A percentile compares a stretch with the other conserved stretches of the same genome.
Conservation (phyloP, 2,888 invertebrate species). For the Psylliodes chrysocephalus region DNA sequence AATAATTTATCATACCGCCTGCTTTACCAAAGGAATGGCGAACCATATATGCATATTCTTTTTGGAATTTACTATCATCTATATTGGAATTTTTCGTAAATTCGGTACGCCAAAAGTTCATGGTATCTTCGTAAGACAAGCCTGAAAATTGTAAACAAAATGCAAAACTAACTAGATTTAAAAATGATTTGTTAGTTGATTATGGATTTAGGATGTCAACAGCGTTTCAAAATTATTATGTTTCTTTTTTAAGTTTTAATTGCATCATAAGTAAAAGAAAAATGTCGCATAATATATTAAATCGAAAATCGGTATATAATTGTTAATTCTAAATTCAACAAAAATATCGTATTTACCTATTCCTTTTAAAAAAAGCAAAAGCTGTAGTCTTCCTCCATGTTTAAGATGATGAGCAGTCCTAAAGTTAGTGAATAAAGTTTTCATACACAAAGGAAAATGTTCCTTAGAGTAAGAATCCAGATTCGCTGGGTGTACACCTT, state of each 20-base stretch:
- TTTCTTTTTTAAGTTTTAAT: no score
- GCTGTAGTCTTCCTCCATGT: slow-evolving; percentile 89
- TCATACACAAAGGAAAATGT: slow-evolving; percentile 98
- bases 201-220: neutral
- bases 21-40: slow-evolving; percentile 96
- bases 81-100: slow-evolving; percentile 80
- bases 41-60: slow-evolving; percentile 89
- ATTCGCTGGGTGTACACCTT: slow-evolving; percentile 52
- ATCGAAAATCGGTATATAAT: no score
- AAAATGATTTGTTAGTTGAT: no score
- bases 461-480: slow-evolving; percentile 82
- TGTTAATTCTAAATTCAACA: no score
- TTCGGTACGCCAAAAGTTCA: slow-evolving; percentile 91
- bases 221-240: no score
- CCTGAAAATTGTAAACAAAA: no score
- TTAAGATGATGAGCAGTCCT: slow-evolving; percentile 86
- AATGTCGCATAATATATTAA: no score
- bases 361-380: slow-evolving; percentile 94
- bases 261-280: no score
- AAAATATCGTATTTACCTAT: slow-evolving; percentile 50
- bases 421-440: slow-evolving; percentile 83
- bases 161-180: no score
- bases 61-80: slow-evolving; percentile 90
- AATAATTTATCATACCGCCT: slow-evolving; percentile 88
- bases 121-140: slow-evolving; percentile 87